Conservation (phyloP, 2,113 vertebrate genomes). For the Montifringilla adamsi region DNA sequence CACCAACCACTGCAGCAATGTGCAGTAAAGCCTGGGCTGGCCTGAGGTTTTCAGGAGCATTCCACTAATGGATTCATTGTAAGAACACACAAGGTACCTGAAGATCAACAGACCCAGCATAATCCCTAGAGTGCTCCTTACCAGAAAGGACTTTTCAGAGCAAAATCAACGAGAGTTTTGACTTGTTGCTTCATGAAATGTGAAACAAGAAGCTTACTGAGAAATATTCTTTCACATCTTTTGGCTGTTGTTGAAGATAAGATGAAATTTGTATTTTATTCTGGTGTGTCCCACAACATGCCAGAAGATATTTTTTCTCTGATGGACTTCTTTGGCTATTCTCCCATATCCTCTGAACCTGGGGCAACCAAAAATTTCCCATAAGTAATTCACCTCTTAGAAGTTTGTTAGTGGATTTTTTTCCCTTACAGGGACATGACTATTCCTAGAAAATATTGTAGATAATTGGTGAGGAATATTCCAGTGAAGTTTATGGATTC, state of each 20-base stretch:
- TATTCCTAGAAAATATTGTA: neutral
- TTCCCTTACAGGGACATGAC: fast-evolving
- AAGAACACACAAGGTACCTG: neutral
- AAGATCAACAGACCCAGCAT: neutral
- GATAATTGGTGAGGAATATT: neutral
- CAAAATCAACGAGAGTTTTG: neutral
- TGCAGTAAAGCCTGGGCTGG: neutral
- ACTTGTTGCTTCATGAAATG: neutral
- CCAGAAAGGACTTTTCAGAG: neutral
- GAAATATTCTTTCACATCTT: neutral
- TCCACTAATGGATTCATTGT: neutral
- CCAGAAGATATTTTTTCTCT: neutral
- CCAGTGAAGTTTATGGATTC: neutral
- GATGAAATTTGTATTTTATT: neutral
- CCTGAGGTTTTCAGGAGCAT: neutral
- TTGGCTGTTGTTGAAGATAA: neutral
- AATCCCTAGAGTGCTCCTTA: neutral
- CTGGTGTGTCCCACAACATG: neutral
- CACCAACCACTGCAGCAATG: neutral
- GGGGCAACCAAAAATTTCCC: neutral
- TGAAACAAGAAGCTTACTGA: neutral
- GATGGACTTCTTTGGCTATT: neutral
- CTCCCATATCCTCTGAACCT: neutral
- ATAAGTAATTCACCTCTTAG: fast-evolving
- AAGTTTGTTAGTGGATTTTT: neutral